Percentiles rank a stretch among this genome's conserved stretches.
Evolutionary conservation across 1,140 invertebrate species (phyloP).

Genomic region (Drosophila pruinosa): DNA sequence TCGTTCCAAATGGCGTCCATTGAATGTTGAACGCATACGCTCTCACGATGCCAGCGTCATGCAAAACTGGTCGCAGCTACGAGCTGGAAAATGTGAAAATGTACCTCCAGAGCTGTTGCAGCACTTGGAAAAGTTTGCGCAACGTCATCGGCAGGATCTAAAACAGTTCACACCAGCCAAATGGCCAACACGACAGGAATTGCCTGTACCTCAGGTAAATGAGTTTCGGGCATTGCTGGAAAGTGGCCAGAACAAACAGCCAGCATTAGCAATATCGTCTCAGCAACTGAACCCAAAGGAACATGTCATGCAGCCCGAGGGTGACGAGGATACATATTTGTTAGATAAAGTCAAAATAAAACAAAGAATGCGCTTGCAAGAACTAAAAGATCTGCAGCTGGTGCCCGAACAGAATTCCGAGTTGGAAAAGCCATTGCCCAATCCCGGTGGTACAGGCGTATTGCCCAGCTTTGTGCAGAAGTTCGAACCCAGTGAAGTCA

Average conservation of each 20-base stretch:
- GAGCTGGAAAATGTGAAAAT: constrained; percentile 83
- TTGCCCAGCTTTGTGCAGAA: constrained; percentile 55
- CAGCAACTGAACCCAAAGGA: constrained; percentile 5
- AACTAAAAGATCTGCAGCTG: constrained; percentile 49
- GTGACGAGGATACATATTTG: constrained; percentile 77
- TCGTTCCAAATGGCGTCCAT: constrained; percentile 86
- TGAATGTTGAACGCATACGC: constrained; percentile 84
- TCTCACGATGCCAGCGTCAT: constrained; percentile 87
- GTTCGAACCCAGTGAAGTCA: constrained; percentile 82
- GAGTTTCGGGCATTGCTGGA: constrained; percentile 83
- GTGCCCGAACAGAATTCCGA: background rate
- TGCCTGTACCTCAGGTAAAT: constrained; percentile 65
- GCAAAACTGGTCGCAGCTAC: constrained; percentile 87
- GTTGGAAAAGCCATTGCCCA: constrained; percentile 17
- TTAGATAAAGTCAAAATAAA: constrained; percentile 66
- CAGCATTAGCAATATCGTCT: background rate
- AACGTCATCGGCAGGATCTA: constrained; percentile 48
- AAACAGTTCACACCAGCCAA: constrained; percentile 36
- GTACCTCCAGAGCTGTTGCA: constrained; percentile 83
- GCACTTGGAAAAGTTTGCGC: constrained; percentile 87
- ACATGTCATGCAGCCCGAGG: background rate
- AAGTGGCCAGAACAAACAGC: constrained; percentile 4
- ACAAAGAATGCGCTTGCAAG: constrained; percentile 67
- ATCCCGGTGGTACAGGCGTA: constrained; percentile 60
- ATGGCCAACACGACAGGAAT: constrained; percentile 45